phyloP scores from a whole-genome alignment of 2,113 vertebrate genomes.

The Symphodus melops region DNA sequence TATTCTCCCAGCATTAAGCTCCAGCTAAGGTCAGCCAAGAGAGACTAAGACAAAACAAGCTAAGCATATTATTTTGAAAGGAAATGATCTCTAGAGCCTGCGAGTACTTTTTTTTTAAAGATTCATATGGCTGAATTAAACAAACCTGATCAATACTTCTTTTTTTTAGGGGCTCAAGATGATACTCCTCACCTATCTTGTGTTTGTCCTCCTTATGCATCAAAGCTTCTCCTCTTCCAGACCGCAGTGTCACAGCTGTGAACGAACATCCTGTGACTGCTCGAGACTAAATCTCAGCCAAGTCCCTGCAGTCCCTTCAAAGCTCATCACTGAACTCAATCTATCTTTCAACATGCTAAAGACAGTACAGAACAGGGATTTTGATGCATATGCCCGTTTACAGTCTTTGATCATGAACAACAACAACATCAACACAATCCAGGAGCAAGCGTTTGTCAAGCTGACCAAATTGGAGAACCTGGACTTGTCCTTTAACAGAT shows the following conservation, averaged over 20 bases:
- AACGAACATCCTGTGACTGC: conserved; percentile 74
- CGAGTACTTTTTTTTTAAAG: no score
- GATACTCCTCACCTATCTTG: background rate
- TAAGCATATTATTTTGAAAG: no score
- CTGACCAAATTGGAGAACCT: conserved; percentile 81
- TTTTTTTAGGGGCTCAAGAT: conserved; percentile 20
- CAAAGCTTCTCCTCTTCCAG: background rate
- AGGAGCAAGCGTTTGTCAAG: conserved; percentile 73
- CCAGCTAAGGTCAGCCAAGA: no score
- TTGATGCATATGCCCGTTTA: conserved; percentile 75
- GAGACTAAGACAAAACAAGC: no score
- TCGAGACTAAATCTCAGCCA: conserved; percentile 58
- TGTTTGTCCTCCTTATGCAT: conserved; percentile 1
- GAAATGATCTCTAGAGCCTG: no score
- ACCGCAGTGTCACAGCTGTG: conserved; percentile 17
- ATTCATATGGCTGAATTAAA: no score
- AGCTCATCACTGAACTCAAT: conserved; percentile 67
- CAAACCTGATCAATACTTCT: background rate
- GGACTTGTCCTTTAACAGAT: conserved; percentile 84
- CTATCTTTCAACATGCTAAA: conserved; percentile 83
- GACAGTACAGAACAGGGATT: conserved; percentile 69
- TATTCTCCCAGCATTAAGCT: no score
- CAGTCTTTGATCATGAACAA: conserved; percentile 72
- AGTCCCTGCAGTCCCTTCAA: conserved; percentile 75
- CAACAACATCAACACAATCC: conserved; percentile 79